phyloP scores from a whole-genome alignment of 2,797 vertebrate species.

The Momotus momota region DNA sequence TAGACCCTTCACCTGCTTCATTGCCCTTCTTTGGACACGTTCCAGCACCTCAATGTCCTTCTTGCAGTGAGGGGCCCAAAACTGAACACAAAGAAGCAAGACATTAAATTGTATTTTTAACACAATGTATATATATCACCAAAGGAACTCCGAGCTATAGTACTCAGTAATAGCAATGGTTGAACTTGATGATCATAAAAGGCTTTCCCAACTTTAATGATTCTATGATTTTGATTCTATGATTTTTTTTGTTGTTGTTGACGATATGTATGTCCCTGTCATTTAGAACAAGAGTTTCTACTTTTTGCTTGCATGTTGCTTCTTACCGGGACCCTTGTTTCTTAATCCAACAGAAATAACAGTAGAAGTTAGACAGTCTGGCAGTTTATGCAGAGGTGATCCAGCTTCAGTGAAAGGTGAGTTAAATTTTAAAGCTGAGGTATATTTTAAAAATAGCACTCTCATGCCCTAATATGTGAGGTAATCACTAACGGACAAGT shows the following conservation, averaged over 20 bases:
- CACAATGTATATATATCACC: not conserved
- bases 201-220: no score
- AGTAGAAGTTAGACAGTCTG: not conserved
- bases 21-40: not conserved
- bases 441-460: not conserved
- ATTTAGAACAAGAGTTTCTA: not conserved
- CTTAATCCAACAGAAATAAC: not conserved
- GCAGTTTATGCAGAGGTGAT: not conserved
- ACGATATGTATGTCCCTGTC: not conserved
- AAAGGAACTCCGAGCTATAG: rapidly evolving
- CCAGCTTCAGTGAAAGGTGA: not conserved
- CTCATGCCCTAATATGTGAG: not conserved
- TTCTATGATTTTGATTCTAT: no score
- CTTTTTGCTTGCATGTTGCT: not conserved
- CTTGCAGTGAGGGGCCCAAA: not conserved
- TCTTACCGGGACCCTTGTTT: not conserved
- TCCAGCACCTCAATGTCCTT: not conserved
- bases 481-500: not conserved
- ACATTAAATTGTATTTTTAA: not conserved
- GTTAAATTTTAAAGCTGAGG: not conserved
- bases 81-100: not conserved
- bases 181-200: no score
- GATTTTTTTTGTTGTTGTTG: not conserved
- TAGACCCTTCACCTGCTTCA: not conserved
- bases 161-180: not conserved